A percentile compares a stretch with the other conserved stretches of the same genome.
These are phyloP conservation scores for Lates calcarifer DNA, from an alignment of 2,113 vertebrate species.

Conservation along the genomic window DNA sequence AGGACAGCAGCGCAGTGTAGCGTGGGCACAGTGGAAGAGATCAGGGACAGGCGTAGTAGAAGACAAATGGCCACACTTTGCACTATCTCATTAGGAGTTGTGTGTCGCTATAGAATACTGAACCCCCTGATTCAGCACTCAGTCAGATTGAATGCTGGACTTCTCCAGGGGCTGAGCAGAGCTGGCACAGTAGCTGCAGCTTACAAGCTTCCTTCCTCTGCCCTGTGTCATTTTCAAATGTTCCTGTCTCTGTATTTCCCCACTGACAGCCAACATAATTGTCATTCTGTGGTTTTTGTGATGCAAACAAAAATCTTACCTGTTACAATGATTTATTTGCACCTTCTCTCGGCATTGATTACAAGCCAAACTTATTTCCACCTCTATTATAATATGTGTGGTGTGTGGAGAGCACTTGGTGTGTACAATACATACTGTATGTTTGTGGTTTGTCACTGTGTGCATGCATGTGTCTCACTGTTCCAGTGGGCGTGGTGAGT, in stretches of 20 bases:
- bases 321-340: slow-evolving; percentile 26
- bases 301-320: slow-evolving; percentile 15
- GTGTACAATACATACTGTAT: slow-evolving; percentile 17
- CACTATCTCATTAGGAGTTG: slow-evolving; percentile 75
- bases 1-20: slow-evolving; percentile 71
- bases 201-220: slow-evolving; percentile 12
- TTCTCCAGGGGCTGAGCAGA: slow-evolving; percentile 51
- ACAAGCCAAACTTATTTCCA: slow-evolving; percentile 13
- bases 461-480: slow-evolving; percentile 46
- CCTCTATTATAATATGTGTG: not conserved
- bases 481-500: slow-evolving; percentile 71
- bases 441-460: slow-evolving; percentile 50
- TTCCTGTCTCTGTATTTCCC: not conserved
- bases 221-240: not conserved
- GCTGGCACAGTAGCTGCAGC: slow-evolving; percentile 37
- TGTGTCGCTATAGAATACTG: slow-evolving; percentile 62
- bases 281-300: slow-evolving; percentile 24
- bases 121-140: slow-evolving; percentile 82
- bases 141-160: slow-evolving; percentile 57
- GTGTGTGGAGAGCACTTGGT: slow-evolving; percentile 1
- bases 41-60: slow-evolving; percentile 50
- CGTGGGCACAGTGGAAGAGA: slow-evolving; percentile 61
- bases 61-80: slow-evolving; percentile 80
- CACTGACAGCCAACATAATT: slow-evolving; percentile 14
- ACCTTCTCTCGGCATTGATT: not conserved